Base-by-base conservation (phyloP, 2,888 invertebrate species). In the Pocota personata region DNA sequence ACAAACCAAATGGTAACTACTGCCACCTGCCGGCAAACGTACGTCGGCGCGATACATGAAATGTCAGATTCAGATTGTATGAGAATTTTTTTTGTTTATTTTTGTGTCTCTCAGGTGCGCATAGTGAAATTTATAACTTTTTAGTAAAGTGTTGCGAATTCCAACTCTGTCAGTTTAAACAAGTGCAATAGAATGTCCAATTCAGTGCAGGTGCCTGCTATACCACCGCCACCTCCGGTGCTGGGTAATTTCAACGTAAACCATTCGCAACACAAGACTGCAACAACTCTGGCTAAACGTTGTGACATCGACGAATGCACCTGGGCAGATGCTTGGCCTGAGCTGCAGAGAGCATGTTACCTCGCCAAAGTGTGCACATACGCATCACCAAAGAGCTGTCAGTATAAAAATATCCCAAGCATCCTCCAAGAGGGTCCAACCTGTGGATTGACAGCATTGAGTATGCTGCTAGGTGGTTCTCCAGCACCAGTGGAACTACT, bases 381-480 rank as follows among this genome's bases (percentile, higher is more conserved):
- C 27, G 89, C 90, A 62, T 89, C 93, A 57, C 95, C 95, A 1
- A 93, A 92, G 88, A 90, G 89, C 66, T 94, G 93, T 79, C 92
- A 92, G 75, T 94, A 93, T 80, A 93, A 90, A 79, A 90, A 89
- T 60, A 89, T 92, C 12, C 19, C 80, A 24, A 89, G 91, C 8
- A 88, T 91, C 14, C 75, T 92, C 0, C 93, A 93, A 88, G 87
- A 89, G n/a, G 92, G 96, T 0, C 96, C 96, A 3, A 97, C 97
- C 88, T 98, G 98, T 93, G 98, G 98, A 7, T 91, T 98, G 76
- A 96, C 97, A n/a, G 97, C 97, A 1, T 91, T 98, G 32, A 95
- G 96, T 43, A 97, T 98, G 96, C 93, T 96, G 58, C 93, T 95
- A 0, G 94, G 94, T 83, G 94, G 94, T 58, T 93, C 93, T 73